These are phyloP conservation scores for Toxotes jaculatrix DNA, from an alignment of 2,113 vertebrate species.

Conservation along the genomic window DNA sequence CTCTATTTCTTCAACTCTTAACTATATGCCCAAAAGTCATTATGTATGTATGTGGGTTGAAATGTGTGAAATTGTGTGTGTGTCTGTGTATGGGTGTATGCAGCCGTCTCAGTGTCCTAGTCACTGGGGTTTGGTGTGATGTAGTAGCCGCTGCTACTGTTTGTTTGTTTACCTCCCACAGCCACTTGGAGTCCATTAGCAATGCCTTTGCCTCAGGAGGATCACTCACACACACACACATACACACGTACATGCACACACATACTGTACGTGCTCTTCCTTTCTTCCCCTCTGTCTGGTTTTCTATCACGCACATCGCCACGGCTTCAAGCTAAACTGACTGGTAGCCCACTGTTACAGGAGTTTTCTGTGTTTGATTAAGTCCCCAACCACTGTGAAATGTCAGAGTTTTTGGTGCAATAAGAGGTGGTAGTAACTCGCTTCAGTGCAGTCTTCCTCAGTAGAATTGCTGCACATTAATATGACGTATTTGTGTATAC, in stretches of 20 bases:
- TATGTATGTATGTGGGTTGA: slow-evolving; percentile 40
- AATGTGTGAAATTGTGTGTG: not conserved
- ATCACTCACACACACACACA: slow-evolving; percentile 46
- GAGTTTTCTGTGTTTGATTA: slow-evolving; percentile 35
- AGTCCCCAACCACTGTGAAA: slow-evolving; percentile 13
- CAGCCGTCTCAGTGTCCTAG: slow-evolving; percentile 23
- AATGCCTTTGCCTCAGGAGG: slow-evolving; percentile 70
- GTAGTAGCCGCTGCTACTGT: slow-evolving; percentile 61
- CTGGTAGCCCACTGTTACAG: slow-evolving; percentile 20
- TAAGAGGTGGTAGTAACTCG: not conserved
- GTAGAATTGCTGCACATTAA: slow-evolving; percentile 12
- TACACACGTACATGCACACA: not conserved
- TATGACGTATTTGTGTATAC: not conserved
- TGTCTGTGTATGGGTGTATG: not conserved
- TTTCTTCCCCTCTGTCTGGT: slow-evolving; percentile 46
- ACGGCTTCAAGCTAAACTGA: slow-evolving; percentile 26
- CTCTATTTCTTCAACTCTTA: slow-evolving; percentile 17
- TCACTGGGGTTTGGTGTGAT: slow-evolving; percentile 54
- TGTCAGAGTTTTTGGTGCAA: slow-evolving; percentile 3
- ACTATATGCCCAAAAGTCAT: slow-evolving; percentile 16
- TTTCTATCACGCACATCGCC: slow-evolving; percentile 31
- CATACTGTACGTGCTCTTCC: slow-evolving; percentile 24
- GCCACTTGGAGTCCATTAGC: slow-evolving; percentile 78
- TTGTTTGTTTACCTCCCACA: slow-evolving; percentile 82
- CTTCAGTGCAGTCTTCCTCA: not conserved